Evolutionary conservation across 1,140 invertebrate species (phyloP).

Genomic region (Tetramorium parvispinum): DNA sequence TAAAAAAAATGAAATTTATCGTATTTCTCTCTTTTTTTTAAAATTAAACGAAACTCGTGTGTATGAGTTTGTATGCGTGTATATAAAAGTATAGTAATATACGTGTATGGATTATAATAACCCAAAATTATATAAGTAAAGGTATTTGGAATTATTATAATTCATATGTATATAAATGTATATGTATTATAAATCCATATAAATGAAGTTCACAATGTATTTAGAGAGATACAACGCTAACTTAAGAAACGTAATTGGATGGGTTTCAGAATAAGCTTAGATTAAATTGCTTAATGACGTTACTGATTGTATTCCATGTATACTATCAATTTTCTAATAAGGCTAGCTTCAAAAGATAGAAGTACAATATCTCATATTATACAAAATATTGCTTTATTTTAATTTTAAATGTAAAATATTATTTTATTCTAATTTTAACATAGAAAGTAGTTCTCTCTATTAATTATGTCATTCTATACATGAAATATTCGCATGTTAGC

Average conservation of each 20-base stretch:
- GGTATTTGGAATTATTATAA: no score
- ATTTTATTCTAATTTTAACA: slow-evolving; percentile 4
- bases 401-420: slow-evolving; percentile 16
- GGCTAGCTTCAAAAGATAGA: neutral
- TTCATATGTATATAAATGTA: no score
- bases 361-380: neutral
- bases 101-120: neutral
- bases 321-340: neutral
- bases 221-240: slow-evolving; percentile 9
- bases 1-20: neutral
- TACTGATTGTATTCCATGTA: neutral
- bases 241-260: slow-evolving; percentile 29
- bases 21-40: neutral
- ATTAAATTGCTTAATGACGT: slow-evolving; percentile 34
- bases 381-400: slow-evolving; percentile 7
- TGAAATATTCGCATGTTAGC: neutral
- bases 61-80: neutral
- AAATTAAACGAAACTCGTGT: neutral
- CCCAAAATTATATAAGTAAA: neutral
- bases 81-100: neutral
- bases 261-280: slow-evolving; percentile 34
- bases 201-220: neutral
- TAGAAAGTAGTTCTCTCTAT: neutral
- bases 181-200: no score
- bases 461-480: neutral